Base-by-base conservation (phyloP, 2,797 vertebrate genomes). In the Anabacerthia variegaticeps region DNA sequence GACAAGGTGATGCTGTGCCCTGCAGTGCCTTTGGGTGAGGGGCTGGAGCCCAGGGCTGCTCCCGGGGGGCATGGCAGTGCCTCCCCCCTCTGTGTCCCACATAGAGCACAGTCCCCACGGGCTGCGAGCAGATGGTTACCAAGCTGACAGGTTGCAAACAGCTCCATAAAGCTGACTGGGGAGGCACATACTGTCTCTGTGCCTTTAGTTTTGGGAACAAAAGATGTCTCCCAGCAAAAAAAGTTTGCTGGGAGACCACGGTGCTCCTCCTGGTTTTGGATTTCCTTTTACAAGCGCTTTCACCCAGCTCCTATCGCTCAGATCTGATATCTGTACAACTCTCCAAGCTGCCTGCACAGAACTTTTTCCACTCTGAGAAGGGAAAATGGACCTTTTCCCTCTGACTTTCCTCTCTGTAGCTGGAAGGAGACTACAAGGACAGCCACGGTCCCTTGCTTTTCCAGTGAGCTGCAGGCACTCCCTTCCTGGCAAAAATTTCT, bases 81-180 rank as follows among this genome's bases (percentile, higher is more conserved):
- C 88, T 69, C 73, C 74, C 79, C 69, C 44, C 52, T 54, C 71
- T 0, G 22, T 36, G 14, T 61, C 94, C 94, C 73, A 77, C n/a
- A 59, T 63, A 63, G 15, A 81, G 86, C 46, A 2, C 2, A 1
- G 75, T 91, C 90, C 93, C 93, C 6, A 6, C 1, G 7, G 93
- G 80, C 91, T 77, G 81, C 0, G 2, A 96, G 93, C 92, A 95
- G 96, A 93, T 89, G 95, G 95, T 80, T 91, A 39, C 94, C 75
- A 66, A 88, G 92, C 92, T 95, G 92, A 83, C 95, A 96, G 95
- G 96, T 84, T 95, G 89, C 91, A 93, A 96, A 96, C 78, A 89
- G 89, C 91, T 65, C 91, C 0, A 1, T 19, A n/a, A 81, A 91
- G 78, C 86, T 3, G 0, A 26, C 22, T 0, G 0, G 34, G 82